Conservation (phyloP, 2,113 vertebrate species). For the Rafetus swinhoei region DNA sequence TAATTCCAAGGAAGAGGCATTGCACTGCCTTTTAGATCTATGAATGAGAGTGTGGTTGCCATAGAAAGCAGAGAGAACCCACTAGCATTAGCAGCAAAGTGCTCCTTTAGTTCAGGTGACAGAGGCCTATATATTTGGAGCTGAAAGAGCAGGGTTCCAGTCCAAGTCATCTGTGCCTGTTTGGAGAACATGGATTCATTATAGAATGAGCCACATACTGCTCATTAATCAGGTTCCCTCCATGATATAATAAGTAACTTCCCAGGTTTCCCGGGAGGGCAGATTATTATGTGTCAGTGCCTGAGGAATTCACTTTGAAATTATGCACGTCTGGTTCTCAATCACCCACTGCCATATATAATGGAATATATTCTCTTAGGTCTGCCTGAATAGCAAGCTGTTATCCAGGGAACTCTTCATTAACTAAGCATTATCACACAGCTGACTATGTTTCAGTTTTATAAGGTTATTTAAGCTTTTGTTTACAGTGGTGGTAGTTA, state of each 20-base stretch:
- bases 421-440: background rate
- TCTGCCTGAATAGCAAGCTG: background rate
- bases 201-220: background rate
- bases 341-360: fast-evolving
- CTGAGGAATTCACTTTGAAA: background rate
- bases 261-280: background rate
- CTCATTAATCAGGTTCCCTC: background rate
- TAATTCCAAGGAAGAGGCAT: background rate
- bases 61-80: background rate
- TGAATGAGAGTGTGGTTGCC: background rate
- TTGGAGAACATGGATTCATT: background rate
- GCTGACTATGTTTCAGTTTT: background rate
- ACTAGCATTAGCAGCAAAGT: background rate
- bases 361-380: fast-evolving
- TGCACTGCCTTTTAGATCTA: background rate
- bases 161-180: background rate
- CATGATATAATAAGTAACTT: background rate
- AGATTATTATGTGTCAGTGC: background rate
- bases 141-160: background rate
- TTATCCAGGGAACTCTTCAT: background rate
- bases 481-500: fast-evolving
- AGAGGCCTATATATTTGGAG: background rate
- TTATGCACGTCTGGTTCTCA: background rate
- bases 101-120: background rate
- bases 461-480: background rate